These are phyloP conservation scores for Cepaea hortensis DNA, from an alignment of 2,888 invertebrate genomes.

Conservation along the genomic window DNA sequence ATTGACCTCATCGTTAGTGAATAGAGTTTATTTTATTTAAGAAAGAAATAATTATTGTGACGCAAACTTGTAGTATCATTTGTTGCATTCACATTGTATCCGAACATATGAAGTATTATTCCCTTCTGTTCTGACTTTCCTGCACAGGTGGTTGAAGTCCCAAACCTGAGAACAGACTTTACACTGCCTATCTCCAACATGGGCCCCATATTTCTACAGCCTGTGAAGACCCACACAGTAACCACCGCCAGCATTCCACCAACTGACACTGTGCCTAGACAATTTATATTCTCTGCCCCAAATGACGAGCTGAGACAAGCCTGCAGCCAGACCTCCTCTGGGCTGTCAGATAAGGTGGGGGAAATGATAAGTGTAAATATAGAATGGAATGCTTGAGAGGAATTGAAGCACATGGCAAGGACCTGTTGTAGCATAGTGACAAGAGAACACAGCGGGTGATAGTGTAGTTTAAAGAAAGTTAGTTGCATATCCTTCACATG, in stretches of 20 bases:
- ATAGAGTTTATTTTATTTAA: too few relatives aligned
- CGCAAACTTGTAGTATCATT: too few relatives aligned
- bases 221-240: conserved; percentile 6
- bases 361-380: too few relatives aligned
- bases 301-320: conserved; percentile 57
- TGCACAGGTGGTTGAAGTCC: conserved; percentile 58
- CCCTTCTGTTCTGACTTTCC: conserved; percentile 1
- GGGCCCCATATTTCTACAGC: conserved; percentile 40
- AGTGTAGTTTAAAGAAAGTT: too few relatives aligned
- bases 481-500: too few relatives aligned
- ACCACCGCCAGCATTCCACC: conserved; percentile 27
- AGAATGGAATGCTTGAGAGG: neutral
- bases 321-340: conserved; percentile 14
- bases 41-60: too few relatives aligned
- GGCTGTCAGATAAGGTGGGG: neutral
- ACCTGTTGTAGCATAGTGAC: too few relatives aligned
- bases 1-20: too few relatives aligned
- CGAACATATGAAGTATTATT: too few relatives aligned
- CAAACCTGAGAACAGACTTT: conserved; percentile 74
- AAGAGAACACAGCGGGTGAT: too few relatives aligned
- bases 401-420: too few relatives aligned
- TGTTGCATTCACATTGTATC: too few relatives aligned
- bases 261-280: conserved; percentile 42
- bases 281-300: conserved; percentile 67
- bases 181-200: conserved; percentile 80